phyloP scores from a whole-genome alignment of 53 echinoderm and acorn worm genomes.

The Temnopleurus reevesii region DNA sequence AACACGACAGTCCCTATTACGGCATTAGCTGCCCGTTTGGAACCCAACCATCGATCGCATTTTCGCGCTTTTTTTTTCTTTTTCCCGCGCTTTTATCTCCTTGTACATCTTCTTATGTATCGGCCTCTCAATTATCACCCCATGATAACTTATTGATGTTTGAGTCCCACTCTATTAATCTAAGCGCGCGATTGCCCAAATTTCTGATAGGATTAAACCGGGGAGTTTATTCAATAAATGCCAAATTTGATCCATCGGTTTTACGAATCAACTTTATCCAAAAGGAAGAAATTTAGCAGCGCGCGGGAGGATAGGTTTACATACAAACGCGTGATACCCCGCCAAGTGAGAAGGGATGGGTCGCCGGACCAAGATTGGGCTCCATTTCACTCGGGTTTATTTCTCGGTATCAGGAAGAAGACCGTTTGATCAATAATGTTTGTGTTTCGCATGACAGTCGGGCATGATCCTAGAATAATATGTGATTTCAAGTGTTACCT shows the following conservation, averaged over 20 bases:
- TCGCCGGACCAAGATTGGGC: not conserved
- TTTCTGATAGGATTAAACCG: constrained; percentile 27
- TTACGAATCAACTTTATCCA: not conserved
- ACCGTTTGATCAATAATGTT: constrained; percentile 41
- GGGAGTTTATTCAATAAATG: constrained; percentile 50
- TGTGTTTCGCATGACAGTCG: constrained; percentile 40
- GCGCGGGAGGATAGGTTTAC: not conserved
- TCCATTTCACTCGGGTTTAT: constrained; percentile 1
- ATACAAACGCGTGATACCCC: not conserved
- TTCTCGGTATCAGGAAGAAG: not conserved
- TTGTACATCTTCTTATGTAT: too few relatives aligned
- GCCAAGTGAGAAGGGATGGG: constrained; percentile 7
- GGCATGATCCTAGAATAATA: constrained; percentile 47
- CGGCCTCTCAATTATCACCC: not conserved
- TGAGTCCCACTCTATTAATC: constrained; percentile 20
- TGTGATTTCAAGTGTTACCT: not conserved
- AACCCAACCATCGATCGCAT: not conserved
- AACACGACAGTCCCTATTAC: not conserved
- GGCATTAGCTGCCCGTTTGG: constrained; percentile 17
- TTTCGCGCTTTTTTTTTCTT: not conserved
- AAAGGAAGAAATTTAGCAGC: not conserved
- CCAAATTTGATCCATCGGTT: constrained; percentile 48
- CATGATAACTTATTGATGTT: constrained; percentile 9
- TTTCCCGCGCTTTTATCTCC: not conserved
- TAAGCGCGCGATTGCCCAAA: constrained; percentile 38